phyloP scores from a whole-genome alignment of 2,113 vertebrate genomes.

The Columba livia region DNA sequence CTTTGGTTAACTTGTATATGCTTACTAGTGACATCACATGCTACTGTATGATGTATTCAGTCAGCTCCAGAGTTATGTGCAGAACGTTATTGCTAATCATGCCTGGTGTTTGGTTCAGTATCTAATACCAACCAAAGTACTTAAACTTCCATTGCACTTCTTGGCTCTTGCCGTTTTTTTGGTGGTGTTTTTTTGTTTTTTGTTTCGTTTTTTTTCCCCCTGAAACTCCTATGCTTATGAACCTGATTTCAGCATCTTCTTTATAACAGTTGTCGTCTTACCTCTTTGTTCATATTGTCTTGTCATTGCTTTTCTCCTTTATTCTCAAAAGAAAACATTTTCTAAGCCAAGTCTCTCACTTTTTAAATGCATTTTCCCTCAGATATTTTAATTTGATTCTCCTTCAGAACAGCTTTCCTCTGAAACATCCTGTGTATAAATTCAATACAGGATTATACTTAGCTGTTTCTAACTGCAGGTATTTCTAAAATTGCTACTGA shows the following conservation, averaged over 20 bases:
- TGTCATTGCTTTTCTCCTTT: background rate
- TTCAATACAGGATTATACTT: background rate
- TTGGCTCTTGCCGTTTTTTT: background rate
- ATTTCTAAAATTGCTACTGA: background rate
- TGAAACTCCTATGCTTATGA: background rate
- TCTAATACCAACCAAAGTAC: background rate
- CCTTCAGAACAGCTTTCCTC: background rate
- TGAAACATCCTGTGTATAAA: background rate
- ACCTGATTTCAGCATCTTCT: background rate
- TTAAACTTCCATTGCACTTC: background rate
- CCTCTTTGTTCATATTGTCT: background rate
- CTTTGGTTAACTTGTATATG: background rate
- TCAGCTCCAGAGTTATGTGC: background rate
- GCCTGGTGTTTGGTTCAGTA: background rate
- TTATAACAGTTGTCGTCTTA: background rate
- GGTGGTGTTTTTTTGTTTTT: no score
- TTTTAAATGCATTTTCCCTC: fast-evolving
- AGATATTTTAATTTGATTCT: background rate
- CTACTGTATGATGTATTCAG: background rate
- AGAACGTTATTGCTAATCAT: background rate
- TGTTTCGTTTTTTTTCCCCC: background rate
- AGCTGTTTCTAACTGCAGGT: background rate
- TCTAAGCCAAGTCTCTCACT: background rate
- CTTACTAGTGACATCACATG: background rate
- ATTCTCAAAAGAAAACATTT: background rate